phyloP scores from a whole-genome alignment of 1,140 invertebrate genomes.

The Drosophila subpulchrella region DNA sequence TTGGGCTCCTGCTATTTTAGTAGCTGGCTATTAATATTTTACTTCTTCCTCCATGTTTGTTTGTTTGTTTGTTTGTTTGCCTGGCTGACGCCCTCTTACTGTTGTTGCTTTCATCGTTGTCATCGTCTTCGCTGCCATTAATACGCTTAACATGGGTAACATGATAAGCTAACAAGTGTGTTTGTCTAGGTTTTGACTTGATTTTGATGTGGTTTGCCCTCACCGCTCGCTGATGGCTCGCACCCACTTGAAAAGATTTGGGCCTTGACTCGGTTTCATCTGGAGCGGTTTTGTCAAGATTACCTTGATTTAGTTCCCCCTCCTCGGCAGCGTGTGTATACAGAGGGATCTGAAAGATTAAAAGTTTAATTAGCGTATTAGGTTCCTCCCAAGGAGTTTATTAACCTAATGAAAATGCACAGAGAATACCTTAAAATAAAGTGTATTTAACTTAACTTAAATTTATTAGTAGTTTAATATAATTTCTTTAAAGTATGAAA shows the following conservation, averaged over 20 bases:
- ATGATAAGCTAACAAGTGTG: conserved; percentile 82
- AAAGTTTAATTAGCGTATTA: background rate
- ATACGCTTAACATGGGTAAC: conserved; percentile 80
- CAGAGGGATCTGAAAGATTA: background rate
- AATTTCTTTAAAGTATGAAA: background rate
- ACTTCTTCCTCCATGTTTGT: conserved; percentile 54
- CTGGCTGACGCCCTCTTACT: conserved; percentile 55
- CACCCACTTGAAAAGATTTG: conserved; percentile 18
- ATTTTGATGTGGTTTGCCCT: conserved; percentile 63
- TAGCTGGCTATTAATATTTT: conserved; percentile 80
- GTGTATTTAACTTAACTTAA: no score
- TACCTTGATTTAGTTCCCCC: conserved; percentile 18
- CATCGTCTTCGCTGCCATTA: conserved; percentile 56
- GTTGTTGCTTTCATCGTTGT: conserved; percentile 34
- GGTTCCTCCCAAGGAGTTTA: background rate
- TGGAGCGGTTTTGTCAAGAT: conserved; percentile 26
- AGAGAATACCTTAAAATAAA: background rate
- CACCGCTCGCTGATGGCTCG: conserved; percentile 4
- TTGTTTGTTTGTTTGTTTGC: conserved; percentile 40
- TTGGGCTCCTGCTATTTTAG: conserved; percentile 67
- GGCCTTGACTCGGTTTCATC: conserved; percentile 49
- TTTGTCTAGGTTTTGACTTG: conserved; percentile 78
- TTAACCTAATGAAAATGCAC: background rate
- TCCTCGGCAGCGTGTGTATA: background rate
- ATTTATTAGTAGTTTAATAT: no score